Percentiles rank a stretch among this genome's conserved stretches.
These are phyloP conservation scores for Coelopa pilipes DNA, from an alignment of 2,888 invertebrate species.

Conservation along the genomic window DNA sequence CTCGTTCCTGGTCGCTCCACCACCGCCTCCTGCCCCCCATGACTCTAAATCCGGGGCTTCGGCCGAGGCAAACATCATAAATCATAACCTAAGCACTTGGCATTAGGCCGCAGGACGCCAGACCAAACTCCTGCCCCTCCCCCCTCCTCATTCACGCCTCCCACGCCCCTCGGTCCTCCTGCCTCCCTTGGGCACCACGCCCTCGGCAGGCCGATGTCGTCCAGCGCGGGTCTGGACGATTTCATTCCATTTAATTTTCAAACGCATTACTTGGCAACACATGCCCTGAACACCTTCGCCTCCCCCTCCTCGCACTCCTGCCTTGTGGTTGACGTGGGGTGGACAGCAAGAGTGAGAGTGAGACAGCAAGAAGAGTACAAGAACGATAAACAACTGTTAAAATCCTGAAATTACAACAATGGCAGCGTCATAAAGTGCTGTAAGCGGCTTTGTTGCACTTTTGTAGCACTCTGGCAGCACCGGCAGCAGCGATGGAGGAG, in stretches of 20 bases:
- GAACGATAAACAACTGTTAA: background rate
- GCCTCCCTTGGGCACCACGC: too few species aligned
- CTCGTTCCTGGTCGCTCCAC: too few species aligned
- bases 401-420: constrained; percentile 6
- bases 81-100: constrained; percentile 13
- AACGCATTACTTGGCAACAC: constrained; percentile 1
- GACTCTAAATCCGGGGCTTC: too few species aligned
- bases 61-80: background rate
- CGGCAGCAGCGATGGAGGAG: too few species aligned
- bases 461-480: background rate
- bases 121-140: too few species aligned
- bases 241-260: constrained; percentile 28
- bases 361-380: background rate
- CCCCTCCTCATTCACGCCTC: too few species aligned
- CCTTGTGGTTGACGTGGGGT: background rate
- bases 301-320: background rate
- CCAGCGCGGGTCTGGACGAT: background rate
- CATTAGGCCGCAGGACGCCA: background rate
- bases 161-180: too few species aligned
- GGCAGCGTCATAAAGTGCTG: constrained; percentile 8
- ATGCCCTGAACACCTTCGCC: background rate
- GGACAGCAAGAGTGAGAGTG: background rate
- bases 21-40: too few species aligned
- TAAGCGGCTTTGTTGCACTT: constrained; percentile 17
- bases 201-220: too few species aligned